These are phyloP conservation scores for Anas capensis DNA, from an alignment of 2,797 vertebrate genomes.

Conservation along the genomic window DNA sequence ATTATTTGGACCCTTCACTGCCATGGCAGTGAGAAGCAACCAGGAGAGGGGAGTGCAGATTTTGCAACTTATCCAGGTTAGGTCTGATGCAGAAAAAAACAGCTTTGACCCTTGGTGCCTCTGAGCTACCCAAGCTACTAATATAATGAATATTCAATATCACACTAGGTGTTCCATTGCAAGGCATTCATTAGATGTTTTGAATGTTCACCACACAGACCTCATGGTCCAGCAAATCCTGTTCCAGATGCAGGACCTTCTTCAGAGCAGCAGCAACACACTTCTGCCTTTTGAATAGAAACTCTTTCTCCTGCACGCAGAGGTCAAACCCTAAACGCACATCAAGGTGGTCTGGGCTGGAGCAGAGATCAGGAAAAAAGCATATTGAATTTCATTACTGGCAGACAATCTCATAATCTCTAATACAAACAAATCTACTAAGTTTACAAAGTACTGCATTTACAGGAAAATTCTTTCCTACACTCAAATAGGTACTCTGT, in stretches of 20 bases:
- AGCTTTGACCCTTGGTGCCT: neutral
- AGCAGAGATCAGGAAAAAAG: neutral
- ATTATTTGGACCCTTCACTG: neutral
- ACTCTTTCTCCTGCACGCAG: slow-evolving; percentile 81
- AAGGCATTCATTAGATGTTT: neutral
- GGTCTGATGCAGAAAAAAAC: neutral
- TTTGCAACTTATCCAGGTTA: neutral
- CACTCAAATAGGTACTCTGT: neutral
- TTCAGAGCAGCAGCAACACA: slow-evolving; percentile 78
- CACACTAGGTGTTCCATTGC: neutral
- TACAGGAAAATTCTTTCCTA: neutral
- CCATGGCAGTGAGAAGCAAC: neutral
- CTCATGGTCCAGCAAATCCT: slow-evolving; percentile 77
- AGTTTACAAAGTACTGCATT: neutral
- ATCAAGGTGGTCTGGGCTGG: slow-evolving; percentile 73
- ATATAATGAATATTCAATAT: neutral
- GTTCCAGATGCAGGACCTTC: slow-evolving; percentile 80
- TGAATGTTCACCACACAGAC: slow-evolving; percentile 69
- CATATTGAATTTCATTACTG: neutral
- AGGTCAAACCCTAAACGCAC: slow-evolving; percentile 87
- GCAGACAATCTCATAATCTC: neutral
- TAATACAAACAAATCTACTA: neutral
- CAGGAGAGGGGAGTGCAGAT: neutral
- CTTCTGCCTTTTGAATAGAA: slow-evolving; percentile 81
- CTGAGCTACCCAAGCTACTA: neutral